These are phyloP conservation scores for Cheilinus undulatus DNA, from an alignment of 2,113 vertebrate species.

Conservation along the genomic window DNA sequence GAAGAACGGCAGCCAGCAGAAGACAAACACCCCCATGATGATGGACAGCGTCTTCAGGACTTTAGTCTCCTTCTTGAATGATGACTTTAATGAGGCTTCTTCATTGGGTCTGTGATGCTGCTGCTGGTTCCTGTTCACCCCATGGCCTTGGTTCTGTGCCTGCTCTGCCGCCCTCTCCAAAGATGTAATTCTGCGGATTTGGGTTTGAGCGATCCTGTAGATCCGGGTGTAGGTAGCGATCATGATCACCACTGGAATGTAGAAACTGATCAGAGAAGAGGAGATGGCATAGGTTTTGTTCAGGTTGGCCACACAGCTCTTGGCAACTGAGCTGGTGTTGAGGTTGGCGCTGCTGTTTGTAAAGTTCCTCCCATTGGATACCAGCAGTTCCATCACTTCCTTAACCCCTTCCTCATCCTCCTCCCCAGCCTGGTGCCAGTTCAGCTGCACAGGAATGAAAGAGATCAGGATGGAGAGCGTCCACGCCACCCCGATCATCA, in stretches of 20 bases:
- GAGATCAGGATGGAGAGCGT: constrained; percentile 85
- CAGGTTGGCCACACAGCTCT: constrained; percentile 83
- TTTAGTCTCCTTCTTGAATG: constrained; percentile 88
- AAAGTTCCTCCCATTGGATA: not conserved
- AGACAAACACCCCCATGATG: constrained; percentile 90
- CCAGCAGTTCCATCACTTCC: not conserved
- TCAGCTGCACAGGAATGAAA: constrained; percentile 87
- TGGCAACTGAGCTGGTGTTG: constrained; percentile 20
- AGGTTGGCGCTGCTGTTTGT: constrained; percentile 11
- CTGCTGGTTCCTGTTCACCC: constrained; percentile 44
- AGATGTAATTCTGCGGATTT: constrained; percentile 86
- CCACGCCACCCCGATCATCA: constrained; percentile 84
- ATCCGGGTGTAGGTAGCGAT: constrained; percentile 87
- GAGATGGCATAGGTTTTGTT: constrained; percentile 85
- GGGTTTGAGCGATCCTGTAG: constrained; percentile 87
- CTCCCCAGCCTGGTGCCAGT: constrained; percentile 83
- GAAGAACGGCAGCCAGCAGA: constrained; percentile 90
- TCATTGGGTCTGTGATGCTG: constrained; percentile 65
- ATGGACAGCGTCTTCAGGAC: constrained; percentile 88
- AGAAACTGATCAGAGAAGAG: constrained; percentile 85
- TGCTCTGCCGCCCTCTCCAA: constrained; percentile 84
- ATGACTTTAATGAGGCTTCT: constrained; percentile 80
- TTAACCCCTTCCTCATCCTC: constrained; percentile 30
- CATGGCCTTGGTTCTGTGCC: constrained; percentile 54
- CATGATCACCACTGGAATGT: constrained; percentile 88